phyloP scores from a whole-genome alignment of 2,113 vertebrate genomes.

The Oophaga pumilio region DNA sequence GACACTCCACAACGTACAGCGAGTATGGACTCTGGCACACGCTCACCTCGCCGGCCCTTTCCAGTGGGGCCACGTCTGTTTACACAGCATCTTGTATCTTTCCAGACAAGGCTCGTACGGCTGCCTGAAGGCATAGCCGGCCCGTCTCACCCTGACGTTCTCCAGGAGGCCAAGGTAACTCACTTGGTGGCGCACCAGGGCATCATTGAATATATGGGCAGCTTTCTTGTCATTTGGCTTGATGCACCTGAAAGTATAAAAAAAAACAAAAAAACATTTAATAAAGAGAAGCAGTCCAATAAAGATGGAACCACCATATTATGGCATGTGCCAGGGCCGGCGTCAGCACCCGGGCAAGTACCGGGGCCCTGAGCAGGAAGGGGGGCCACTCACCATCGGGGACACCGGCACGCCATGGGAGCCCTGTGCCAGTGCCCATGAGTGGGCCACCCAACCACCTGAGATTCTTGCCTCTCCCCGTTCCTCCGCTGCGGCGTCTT shows the following conservation, averaged over 20 bases:
- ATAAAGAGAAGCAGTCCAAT: neutral
- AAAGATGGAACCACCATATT: neutral
- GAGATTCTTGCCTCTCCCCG: too few species aligned
- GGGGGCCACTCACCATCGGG: too few species aligned
- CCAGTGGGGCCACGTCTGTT: conserved; percentile 96
- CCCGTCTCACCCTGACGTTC: conserved; percentile 91
- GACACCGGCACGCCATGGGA: too few species aligned
- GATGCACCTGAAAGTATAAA: conserved; percentile 81
- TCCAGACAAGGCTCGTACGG: conserved; percentile 91
- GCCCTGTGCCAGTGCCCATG: too few species aligned
- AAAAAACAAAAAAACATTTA: neutral
- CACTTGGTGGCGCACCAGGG: conserved; percentile 90
- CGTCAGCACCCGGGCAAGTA: too few species aligned
- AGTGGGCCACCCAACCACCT: too few species aligned
- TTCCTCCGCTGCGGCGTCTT: too few species aligned
- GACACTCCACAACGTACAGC: neutral
- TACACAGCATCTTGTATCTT: conserved; percentile 98
- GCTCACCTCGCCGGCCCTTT: conserved; percentile 87
- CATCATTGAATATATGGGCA: conserved; percentile 85
- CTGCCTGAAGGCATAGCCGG: conserved; percentile 95
- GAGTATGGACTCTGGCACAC: too few species aligned
- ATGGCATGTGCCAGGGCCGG: too few species aligned
- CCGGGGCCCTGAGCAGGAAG: too few species aligned
- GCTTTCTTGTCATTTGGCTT: conserved; percentile 98
- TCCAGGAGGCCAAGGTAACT: conserved; percentile 94